Evolutionary conservation across 92 coral and sea anemone species (phyloP).

Genomic region (Epizoanthus stellaris): DNA sequence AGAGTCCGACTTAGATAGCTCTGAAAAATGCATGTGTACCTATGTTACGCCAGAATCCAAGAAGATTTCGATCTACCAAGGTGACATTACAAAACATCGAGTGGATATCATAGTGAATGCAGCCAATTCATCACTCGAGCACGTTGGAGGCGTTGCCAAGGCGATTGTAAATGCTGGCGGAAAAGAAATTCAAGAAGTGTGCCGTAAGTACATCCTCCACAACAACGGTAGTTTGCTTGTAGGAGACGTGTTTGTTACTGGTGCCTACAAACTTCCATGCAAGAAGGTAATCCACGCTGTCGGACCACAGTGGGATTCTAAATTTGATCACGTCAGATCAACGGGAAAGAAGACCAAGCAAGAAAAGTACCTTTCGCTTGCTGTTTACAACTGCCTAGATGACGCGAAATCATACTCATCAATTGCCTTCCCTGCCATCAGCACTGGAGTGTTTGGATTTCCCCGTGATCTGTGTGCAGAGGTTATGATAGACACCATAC

Average conservation of each 20-base stretch:
- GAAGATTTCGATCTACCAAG: slow-evolving; percentile 46
- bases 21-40: slow-evolving; percentile 27
- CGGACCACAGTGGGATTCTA: neutral
- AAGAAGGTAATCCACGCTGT: slow-evolving; percentile 7
- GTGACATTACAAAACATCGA: slow-evolving; percentile 68
- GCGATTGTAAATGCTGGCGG: slow-evolving; percentile 75
- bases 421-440: slow-evolving; percentile 65
- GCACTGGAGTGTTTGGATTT: slow-evolving; percentile 56
- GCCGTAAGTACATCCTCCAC: slow-evolving; percentile 42
- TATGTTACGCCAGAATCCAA: slow-evolving; percentile 37
- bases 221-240: slow-evolving; percentile 41
- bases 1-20: neutral
- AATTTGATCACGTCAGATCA: neutral
- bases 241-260: slow-evolving; percentile 66
- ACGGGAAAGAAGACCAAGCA: slow-evolving; percentile 7
- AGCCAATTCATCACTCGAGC: slow-evolving; percentile 62
- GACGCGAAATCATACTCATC: slow-evolving; percentile 27
- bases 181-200: slow-evolving; percentile 63
- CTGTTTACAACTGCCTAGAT: slow-evolving; percentile 29
- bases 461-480: slow-evolving; percentile 52
- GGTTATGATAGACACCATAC: slow-evolving; percentile 44
- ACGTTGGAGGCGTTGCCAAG: slow-evolving; percentile 77
- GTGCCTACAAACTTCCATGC: slow-evolving; percentile 71
- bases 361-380: slow-evolving; percentile 16
- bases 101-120: slow-evolving; percentile 85